phyloP scores from a whole-genome alignment of 2,113 vertebrate genomes.

The Plecotus auritus region DNA sequence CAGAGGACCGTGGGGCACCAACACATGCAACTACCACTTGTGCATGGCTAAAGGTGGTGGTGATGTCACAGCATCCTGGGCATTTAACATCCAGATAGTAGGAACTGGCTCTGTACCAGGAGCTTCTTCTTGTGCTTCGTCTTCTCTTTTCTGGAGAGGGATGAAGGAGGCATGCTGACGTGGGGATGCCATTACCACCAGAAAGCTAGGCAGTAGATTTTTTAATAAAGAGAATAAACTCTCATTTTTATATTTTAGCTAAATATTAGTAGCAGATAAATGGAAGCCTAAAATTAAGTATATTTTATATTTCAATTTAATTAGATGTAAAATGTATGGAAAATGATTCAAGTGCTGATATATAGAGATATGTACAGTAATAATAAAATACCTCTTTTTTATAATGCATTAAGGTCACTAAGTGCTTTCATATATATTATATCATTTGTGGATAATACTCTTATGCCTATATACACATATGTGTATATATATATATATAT shows the following conservation, averaged over 20 bases:
- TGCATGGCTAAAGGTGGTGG: not conserved
- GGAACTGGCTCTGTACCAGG: not conserved
- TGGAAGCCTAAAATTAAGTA: not conserved
- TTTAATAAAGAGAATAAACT: not conserved
- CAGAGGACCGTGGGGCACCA: not conserved
- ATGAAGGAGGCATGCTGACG: not conserved
- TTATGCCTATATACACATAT: not conserved
- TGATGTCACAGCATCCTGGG: not conserved
- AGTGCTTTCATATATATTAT: not conserved
- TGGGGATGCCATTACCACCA: not conserved
- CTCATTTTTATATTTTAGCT: not conserved
- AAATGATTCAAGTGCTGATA: not conserved
- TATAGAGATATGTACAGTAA: not conserved
- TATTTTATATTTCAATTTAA: constrained; percentile 6
- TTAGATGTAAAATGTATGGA: not conserved
- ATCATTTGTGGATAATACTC: not conserved
- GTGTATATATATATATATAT: not conserved
- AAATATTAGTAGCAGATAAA: not conserved
- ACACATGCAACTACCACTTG: not conserved
- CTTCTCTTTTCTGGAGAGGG: not conserved
- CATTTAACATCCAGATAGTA: not conserved
- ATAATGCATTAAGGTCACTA: not conserved
- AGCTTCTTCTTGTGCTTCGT: not conserved
- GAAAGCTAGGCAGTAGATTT: not conserved
- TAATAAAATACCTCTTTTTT: not conserved